These are phyloP conservation scores for Drosophila paucipuncta DNA, from an alignment of 2,888 invertebrate species.

Conservation along the genomic window DNA sequence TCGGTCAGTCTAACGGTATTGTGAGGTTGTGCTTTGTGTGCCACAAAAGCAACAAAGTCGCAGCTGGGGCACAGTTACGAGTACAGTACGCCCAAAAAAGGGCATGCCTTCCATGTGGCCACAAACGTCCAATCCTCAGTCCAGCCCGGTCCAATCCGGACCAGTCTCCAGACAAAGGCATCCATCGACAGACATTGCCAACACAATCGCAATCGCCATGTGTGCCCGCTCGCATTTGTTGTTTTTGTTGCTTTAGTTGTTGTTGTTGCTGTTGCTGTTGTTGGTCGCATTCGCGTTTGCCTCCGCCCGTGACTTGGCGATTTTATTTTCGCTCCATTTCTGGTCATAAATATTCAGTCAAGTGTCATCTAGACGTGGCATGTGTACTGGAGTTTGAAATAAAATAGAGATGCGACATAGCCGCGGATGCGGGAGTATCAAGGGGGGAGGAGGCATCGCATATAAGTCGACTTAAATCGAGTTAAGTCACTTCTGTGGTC, in stretches of 20 bases:
- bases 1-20: slow-evolving; percentile 72
- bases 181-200: slow-evolving; percentile 45
- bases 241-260: slow-evolving; percentile 16
- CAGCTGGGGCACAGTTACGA: slow-evolving; percentile 60
- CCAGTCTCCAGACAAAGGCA: slow-evolving; percentile 52
- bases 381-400: slow-evolving; percentile 78
- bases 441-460: not conserved
- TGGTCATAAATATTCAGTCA: slow-evolving; percentile 80
- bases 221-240: slow-evolving; percentile 56
- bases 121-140: slow-evolving; percentile 1
- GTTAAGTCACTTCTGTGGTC: slow-evolving; percentile 79
- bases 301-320: slow-evolving; percentile 76
- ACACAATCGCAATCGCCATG: slow-evolving; percentile 61
- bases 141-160: not conserved
- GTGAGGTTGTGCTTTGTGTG: slow-evolving; percentile 48
- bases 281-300: slow-evolving; percentile 29
- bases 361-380: slow-evolving; percentile 79
- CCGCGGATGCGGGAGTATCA: not conserved
- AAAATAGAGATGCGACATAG: slow-evolving; percentile 59
- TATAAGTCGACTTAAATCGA: slow-evolving; percentile 70
- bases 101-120: slow-evolving; percentile 69
- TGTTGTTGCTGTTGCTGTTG: slow-evolving; percentile 22
- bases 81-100: slow-evolving; percentile 65
- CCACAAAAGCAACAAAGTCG: slow-evolving; percentile 47
- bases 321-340: slow-evolving; percentile 81